phyloP scores from a whole-genome alignment of 2,113 vertebrate genomes.

The Petrocephalus zakoni region DNA sequence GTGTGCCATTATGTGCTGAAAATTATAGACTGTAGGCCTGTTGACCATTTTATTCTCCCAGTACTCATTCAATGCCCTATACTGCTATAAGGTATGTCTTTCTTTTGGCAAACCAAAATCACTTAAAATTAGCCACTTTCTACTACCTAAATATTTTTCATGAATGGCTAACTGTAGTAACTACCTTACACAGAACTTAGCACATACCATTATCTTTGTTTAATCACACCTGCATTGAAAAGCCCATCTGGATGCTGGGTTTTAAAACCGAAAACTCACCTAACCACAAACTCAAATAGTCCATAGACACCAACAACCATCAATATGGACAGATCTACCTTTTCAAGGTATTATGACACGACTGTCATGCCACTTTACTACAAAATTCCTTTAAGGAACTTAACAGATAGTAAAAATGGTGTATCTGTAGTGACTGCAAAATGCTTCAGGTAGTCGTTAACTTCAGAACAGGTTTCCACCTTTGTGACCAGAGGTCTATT shows the following conservation, averaged over 20 bases:
- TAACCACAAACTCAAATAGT: not conserved
- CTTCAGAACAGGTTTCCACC: not conserved
- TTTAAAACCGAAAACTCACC: not conserved
- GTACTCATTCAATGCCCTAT: not conserved
- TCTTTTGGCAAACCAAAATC: not conserved
- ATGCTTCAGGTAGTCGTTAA: not conserved
- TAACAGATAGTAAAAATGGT: not conserved
- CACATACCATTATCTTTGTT: not conserved
- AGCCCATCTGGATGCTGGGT: not conserved
- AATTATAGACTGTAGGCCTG: not conserved
- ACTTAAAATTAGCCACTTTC: not conserved
- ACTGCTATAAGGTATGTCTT: not conserved
- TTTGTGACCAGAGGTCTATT: not conserved
- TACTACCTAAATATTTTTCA: not conserved
- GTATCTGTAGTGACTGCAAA: not conserved
- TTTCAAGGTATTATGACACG: not conserved
- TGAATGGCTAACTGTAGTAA: not conserved
- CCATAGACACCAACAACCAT: not conserved
- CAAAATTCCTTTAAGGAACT: not conserved
- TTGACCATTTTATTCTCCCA: not conserved
- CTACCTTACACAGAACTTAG: not conserved
- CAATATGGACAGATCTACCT: not conserved
- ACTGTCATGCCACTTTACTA: not conserved
- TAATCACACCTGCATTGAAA: slow-evolving; percentile 9
- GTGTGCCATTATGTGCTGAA: not conserved